Evolutionary conservation across 2,113 vertebrate genomes (phyloP).

Genomic region (Urocynchramus pylzowi): DNA sequence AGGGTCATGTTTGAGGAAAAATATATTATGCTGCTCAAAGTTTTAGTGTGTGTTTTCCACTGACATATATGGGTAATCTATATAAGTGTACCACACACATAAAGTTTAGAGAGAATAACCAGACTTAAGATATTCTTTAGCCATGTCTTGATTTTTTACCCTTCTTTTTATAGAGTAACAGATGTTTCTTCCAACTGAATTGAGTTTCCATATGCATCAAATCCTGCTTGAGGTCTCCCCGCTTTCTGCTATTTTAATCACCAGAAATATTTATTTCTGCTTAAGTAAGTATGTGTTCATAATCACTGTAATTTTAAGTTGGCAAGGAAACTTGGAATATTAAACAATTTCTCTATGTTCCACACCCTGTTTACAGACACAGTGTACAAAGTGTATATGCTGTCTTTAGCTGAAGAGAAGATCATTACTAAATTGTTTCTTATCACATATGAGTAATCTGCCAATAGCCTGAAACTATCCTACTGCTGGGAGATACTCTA

Average conservation of each 20-base stretch:
- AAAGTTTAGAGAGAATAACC: not conserved
- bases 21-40: not conserved
- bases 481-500: not conserved
- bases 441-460: conserved; percentile 14
- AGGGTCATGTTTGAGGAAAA: not conserved
- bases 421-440: conserved; percentile 1
- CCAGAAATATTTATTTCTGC: conserved; percentile 3
- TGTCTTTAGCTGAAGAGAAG: not conserved
- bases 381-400: not conserved
- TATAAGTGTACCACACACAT: not conserved
- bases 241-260: not conserved
- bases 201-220: not conserved
- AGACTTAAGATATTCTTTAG: not conserved
- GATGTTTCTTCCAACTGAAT: not conserved
- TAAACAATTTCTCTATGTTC: not conserved
- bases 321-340: conserved; percentile 11
- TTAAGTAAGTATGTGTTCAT: not conserved
- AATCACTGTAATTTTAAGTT: not conserved
- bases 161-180: not conserved
- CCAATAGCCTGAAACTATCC: not conserved
- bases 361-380: not conserved
- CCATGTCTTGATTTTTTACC: not conserved
- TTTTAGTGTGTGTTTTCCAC: not conserved
- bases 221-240: not conserved
- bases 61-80: not conserved